Conservation (phyloP, 2,113 vertebrate species). For the Lagopus leucura region DNA sequence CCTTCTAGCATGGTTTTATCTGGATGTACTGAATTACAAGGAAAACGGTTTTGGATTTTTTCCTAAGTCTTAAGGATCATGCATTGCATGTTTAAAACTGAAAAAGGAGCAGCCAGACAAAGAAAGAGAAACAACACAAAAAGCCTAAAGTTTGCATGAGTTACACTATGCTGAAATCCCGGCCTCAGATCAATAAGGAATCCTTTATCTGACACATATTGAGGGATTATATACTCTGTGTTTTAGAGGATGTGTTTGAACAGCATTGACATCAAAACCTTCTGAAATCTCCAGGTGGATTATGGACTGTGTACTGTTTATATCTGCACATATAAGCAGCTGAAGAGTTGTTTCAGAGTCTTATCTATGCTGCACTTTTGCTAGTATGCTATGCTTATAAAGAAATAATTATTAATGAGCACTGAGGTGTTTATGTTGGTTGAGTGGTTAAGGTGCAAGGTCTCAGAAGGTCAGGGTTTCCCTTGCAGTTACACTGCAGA, state of each 20-base stretch:
- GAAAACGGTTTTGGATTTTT: constrained; percentile 56
- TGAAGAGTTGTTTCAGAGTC: constrained; percentile 36
- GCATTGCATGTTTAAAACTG: constrained; percentile 35
- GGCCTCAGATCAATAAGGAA: constrained; percentile 61
- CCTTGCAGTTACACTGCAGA: not conserved
- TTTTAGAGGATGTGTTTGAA: constrained; percentile 55
- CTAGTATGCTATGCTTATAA: not conserved
- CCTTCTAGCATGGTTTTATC: constrained; percentile 53
- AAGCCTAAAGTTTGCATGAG: constrained; percentile 62
- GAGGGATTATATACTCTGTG: constrained; percentile 56
- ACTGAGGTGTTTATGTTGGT: not conserved
- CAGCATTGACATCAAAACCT: constrained; percentile 52
- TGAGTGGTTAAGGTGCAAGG: not conserved
- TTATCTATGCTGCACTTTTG: not conserved
- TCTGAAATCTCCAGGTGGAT: constrained; percentile 64
- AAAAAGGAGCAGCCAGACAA: constrained; percentile 37
- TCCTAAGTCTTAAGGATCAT: constrained; percentile 44
- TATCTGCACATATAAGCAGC: constrained; percentile 35
- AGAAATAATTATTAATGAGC: constrained; percentile 14
- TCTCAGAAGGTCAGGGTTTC: constrained; percentile 1
- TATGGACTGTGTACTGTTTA: constrained; percentile 56
- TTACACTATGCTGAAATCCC: constrained; percentile 51
- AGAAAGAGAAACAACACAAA: constrained; percentile 43
- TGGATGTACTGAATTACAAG: constrained; percentile 60
- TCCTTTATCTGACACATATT: constrained; percentile 57